Percentiles rank a stretch among this genome's conserved stretches.
phyloP scores from a whole-genome alignment of 2,888 invertebrate genomes.

The Hydroisotoma schaefferi region DNA sequence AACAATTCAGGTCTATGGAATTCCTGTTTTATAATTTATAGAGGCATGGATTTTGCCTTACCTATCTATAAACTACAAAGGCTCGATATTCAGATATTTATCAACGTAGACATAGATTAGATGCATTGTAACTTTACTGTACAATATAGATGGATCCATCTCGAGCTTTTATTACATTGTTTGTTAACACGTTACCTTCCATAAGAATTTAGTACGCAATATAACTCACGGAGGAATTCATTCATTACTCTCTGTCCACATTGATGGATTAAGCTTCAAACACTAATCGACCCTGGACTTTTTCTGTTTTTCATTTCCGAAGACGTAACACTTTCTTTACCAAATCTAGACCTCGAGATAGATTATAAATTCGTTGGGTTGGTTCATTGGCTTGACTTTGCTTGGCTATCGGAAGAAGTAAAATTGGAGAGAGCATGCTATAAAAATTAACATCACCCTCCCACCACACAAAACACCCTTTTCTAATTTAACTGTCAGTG shows the following conservation, averaged over 20 bases:
- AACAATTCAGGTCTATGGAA: slow-evolving; percentile 4
- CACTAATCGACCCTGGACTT: slow-evolving; percentile 7
- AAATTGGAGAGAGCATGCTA: neutral
- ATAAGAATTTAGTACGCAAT: neutral
- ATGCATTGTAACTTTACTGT: too few species aligned
- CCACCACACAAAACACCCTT: slow-evolving; percentile 3
- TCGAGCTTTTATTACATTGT: too few species aligned
- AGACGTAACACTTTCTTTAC: slow-evolving; percentile 4
- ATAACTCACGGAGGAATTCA: slow-evolving; percentile 9
- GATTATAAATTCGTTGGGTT: slow-evolving; percentile 3
- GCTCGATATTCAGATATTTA: neutral
- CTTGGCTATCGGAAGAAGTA: neutral
- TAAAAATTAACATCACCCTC: neutral
- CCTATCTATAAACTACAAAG: neutral
- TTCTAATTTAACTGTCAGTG: slow-evolving; percentile 8
- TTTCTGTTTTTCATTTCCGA: neutral
- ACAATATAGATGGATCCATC: too few species aligned
- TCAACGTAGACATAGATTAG: too few species aligned
- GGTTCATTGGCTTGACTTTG: neutral
- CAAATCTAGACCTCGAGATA: slow-evolving; percentile 3
- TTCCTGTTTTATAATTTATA: slow-evolving; percentile 1
- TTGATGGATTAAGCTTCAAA: slow-evolving; percentile 19
- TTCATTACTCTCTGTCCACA: slow-evolving; percentile 26
- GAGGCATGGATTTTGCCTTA: neutral
- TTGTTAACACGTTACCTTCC: neutral